Evolutionary conservation across 2,888 invertebrate species (phyloP), one percentile per base, ranked within the genome.

Genomic region (Drosophila paranaensis): DNA sequence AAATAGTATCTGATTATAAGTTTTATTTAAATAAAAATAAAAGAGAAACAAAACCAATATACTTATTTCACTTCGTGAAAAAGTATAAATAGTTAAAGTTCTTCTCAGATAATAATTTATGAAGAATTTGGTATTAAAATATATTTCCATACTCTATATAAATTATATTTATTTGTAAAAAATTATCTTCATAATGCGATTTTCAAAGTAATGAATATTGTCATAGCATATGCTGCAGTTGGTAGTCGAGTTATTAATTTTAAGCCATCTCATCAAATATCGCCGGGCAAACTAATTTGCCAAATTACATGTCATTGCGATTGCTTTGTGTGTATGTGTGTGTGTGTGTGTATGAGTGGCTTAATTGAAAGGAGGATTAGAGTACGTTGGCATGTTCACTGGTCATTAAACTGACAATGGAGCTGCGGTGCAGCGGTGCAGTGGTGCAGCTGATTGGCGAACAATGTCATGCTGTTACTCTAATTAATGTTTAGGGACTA

Each of bases 221-320:
- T 16, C 46, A 13, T 42, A 60, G 25, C 25, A 48, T 8, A 62
- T 27, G 20, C 13, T 14, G 11, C 42, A 37, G 16, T 58, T 39
- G 51, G n/a, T 6, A 56, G 54, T 62, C 4, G 46, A 50, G 54
- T 55, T 63, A 76, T 48, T 40, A 16, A 48, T 68, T 43, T 53
- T 60, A n/a, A 50, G 48, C 56, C 55, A 27, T 48, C 53, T 37
- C 8, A 30, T 46, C 51, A 56, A 60, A 46, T 57, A 53, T 46
- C 61, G 51, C 14, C 42, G 61, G 33, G 6, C 55, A 56, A 65
- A 58, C 73, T 88, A 84, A 89, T 88, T 89, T 85, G 48, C 53
- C 33, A 74, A 88, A 82, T 89, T 69, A 69, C 61, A 79, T 51
- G 39, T 55, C 51, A 80, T 42, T 60, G 66, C 60, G 60, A 57